Evolutionary conservation across 1,140 invertebrate genomes (phyloP).

Genomic region (Drosophila fuyamai): DNA sequence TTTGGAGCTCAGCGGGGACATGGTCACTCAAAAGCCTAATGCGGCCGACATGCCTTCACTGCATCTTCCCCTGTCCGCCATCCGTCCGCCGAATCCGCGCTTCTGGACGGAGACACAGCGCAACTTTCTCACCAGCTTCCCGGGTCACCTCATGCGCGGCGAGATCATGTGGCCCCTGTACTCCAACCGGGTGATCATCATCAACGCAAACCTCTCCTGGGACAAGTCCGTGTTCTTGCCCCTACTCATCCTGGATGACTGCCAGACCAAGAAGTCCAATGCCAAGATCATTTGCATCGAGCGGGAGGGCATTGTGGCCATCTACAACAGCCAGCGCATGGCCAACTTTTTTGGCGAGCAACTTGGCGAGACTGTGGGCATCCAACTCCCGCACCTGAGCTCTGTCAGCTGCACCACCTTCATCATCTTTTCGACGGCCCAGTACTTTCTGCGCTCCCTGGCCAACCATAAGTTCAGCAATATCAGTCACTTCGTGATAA

Average conservation of each 20-base stretch:
- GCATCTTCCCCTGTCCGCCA: slow-evolving; percentile 15
- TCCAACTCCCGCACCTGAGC: slow-evolving; percentile 93
- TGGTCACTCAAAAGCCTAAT: not conserved
- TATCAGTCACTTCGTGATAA: slow-evolving; percentile 94
- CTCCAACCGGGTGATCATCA: slow-evolving; percentile 45
- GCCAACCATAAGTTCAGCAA: slow-evolving; percentile 84
- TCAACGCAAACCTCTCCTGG: slow-evolving; percentile 53
- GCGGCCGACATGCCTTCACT: slow-evolving; percentile 10
- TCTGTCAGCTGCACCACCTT: slow-evolving; percentile 50
- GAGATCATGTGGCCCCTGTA: slow-evolving; percentile 40
- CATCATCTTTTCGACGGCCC: slow-evolving; percentile 64
- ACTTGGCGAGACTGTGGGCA: slow-evolving; percentile 95
- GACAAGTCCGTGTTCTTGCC: slow-evolving; percentile 66
- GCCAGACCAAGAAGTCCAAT: slow-evolving; percentile 30
- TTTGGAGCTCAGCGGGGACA: slow-evolving; percentile 11
- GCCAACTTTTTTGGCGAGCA: slow-evolving; percentile 92
- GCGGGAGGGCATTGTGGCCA: slow-evolving; percentile 53
- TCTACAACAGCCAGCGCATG: slow-evolving; percentile 78
- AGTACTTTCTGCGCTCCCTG: slow-evolving; percentile 62
- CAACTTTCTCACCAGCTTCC: slow-evolving; percentile 14
- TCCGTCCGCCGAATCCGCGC: slow-evolving; percentile 13
- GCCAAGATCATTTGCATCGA: slow-evolving; percentile 67
- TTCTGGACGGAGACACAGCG: slow-evolving; percentile 29
- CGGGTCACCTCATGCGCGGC: not conserved
- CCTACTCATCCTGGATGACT: slow-evolving; percentile 55